Base-by-base conservation (phyloP, 2,113 vertebrate species). In the Psittacara wagleri region DNA sequence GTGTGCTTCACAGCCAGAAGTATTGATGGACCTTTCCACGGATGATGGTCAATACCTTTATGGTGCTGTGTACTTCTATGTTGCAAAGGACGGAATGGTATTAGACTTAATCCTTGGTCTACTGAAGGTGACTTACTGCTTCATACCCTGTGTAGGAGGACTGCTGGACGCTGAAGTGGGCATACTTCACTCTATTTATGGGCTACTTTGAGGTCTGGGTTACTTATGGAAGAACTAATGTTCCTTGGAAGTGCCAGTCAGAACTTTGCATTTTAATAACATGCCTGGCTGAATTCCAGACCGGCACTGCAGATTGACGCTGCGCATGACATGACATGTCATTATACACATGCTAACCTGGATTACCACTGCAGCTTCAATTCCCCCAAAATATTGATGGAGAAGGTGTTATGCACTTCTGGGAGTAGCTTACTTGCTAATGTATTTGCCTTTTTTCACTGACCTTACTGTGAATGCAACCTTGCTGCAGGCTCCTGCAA, bases 401-500 rank as follows among this genome's bases (percentile, higher is more conserved):
- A 22, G 74, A 83, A 86, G 59, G 55, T 61, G 69, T 82, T 73
- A 62, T 62, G 66, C 66, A 7, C 86, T 78, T 92, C 46, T 0
- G n/a, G 80, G 62, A 92, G 90, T 82, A 86, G 69, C 77, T 92
- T 75, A 81, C 82, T 95, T 86, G 88, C 83, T 96, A 94, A 95
- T 91, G 59, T 63, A 66, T 78, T 93, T 96, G 90, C 88, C 44
- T 10, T 96, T 93, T 96, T 93, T 95, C 90, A 78, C 95, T 94
- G 96, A 95, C 96, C 96, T 97, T 95, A 87, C 88, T 96, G 88
- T 93, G 86, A 91, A 94, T 95, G 94, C 94, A 95, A 92, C 96
- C 96, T 97, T 96, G 96, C 95, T 97, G 90, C 92, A 95, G 96
- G 96, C 96, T 96, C n/a, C 80, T 92, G 96, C 86, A 96, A 94